A percentile compares a stretch with the other conserved stretches of the same genome.
phyloP scores from a whole-genome alignment of 2,113 vertebrate genomes.

The Shinisaurus crocodilurus region DNA sequence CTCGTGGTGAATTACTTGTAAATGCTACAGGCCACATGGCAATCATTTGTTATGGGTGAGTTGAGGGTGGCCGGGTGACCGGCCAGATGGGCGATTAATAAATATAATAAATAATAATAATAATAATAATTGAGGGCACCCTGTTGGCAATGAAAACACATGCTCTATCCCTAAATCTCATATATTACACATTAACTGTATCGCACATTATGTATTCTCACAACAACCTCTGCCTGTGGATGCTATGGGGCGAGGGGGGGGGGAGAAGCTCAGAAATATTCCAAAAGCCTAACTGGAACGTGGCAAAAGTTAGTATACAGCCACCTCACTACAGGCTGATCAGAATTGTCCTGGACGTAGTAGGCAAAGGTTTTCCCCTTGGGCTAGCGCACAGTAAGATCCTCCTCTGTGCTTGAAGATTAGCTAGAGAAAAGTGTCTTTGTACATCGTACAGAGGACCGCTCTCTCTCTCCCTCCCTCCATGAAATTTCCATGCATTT shows the following conservation, averaged over 20 bases:
- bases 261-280: background rate
- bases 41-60: background rate
- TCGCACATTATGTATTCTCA: background rate
- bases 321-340: background rate
- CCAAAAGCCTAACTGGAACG: background rate
- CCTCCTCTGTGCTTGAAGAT: background rate
- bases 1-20: background rate
- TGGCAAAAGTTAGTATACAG: background rate
- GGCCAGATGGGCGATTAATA: too few species aligned
- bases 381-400: background rate
- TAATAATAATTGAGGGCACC: background rate
- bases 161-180: background rate
- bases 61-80: too few species aligned
- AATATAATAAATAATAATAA: too few species aligned
- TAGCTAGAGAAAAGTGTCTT: background rate
- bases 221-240: background rate
- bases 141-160: background rate
- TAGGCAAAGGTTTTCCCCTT: background rate
- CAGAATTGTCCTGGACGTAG: background rate
- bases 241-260: too few species aligned
- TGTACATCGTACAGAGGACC: background rate
- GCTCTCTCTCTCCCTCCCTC: too few species aligned
- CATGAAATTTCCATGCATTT: too few species aligned
- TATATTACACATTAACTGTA: background rate
- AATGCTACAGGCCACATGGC: background rate